These are phyloP conservation scores for Salarias fasciatus DNA, from an alignment of 2,797 vertebrate genomes.

Conservation along the genomic window DNA sequence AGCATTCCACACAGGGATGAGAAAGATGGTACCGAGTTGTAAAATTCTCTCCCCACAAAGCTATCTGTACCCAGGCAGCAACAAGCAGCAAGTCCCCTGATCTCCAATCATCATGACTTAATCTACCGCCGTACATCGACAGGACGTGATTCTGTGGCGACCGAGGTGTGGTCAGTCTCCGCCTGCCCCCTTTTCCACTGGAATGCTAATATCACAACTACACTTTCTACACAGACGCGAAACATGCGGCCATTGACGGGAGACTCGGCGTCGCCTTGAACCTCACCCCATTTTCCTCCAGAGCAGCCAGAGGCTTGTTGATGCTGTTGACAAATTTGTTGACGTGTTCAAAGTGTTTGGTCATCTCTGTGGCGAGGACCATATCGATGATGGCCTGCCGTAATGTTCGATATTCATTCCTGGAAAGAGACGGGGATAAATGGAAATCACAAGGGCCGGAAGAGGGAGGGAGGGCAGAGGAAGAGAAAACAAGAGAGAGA, in stretches of 20 bases:
- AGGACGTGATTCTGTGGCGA: conserved; percentile 12
- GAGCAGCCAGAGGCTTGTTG: conserved; percentile 92
- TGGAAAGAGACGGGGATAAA: conserved; percentile 55
- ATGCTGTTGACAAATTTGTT: conserved; percentile 99
- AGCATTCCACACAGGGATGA: conserved; percentile 76
- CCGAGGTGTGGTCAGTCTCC: conserved; percentile 20
- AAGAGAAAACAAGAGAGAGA: conserved; percentile 7
- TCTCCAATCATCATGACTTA: conserved; percentile 14
- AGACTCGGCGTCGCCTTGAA: background rate
- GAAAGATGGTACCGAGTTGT: conserved; percentile 79
- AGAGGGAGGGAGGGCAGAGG: conserved; percentile 4
- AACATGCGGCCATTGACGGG: background rate
- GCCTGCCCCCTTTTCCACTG: conserved; percentile 12
- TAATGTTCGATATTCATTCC: conserved; percentile 94
- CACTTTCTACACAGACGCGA: conserved; percentile 17
- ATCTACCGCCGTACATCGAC: conserved; percentile 15
- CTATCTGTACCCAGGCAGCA: conserved; percentile 56
- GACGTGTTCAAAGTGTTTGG: conserved; percentile 98
- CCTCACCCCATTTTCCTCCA: conserved; percentile 93
- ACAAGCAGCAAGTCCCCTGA: conserved; percentile 36
- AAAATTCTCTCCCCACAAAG: conserved; percentile 75
- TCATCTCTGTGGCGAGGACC: conserved; percentile 99
- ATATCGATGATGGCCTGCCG: conserved; percentile 96
- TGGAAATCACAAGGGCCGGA: conserved; percentile 12
- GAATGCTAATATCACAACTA: conserved; percentile 15